Conservation (phyloP, 2,888 invertebrate species). For the Mystacides longicornis region DNA sequence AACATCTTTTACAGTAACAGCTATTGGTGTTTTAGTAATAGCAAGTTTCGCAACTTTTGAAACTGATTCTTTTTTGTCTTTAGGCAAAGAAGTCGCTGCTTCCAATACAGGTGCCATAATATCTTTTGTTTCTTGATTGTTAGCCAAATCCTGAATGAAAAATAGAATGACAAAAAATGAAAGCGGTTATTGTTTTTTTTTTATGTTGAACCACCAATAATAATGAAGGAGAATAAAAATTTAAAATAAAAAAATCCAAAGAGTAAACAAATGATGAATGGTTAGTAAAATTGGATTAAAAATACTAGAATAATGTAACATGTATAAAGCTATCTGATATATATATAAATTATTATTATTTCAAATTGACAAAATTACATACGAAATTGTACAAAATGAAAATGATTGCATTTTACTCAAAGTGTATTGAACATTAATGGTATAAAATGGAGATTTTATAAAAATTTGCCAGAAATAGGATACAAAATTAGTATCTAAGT, state of each 20-base stretch:
- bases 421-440: too few species aligned
- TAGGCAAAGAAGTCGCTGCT: not conserved
- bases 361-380: too few species aligned
- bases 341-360: too few species aligned
- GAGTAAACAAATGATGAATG: not conserved
- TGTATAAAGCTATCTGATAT: too few species aligned
- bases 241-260: not conserved
- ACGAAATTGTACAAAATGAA: too few species aligned
- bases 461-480: too few species aligned
- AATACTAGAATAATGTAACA: too few species aligned
- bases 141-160: not conserved
- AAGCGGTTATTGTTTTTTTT: not conserved
- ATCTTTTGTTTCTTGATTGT: not conserved
- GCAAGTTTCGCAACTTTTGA: not conserved
- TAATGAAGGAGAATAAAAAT: not conserved
- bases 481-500: too few species aligned
- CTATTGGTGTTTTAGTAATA: not conserved
- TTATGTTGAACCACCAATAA: not conserved
- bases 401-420: too few species aligned
- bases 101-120: not conserved
- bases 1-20: not conserved
- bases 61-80: not conserved
- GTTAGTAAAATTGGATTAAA: not conserved
- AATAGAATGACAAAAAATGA: conserved; percentile 1
- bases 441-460: too few species aligned